Evolutionary conservation across 2,113 vertebrate species (phyloP), one percentile per base, ranked within the genome.

Genomic region (Psilopsiagon aymara): DNA sequence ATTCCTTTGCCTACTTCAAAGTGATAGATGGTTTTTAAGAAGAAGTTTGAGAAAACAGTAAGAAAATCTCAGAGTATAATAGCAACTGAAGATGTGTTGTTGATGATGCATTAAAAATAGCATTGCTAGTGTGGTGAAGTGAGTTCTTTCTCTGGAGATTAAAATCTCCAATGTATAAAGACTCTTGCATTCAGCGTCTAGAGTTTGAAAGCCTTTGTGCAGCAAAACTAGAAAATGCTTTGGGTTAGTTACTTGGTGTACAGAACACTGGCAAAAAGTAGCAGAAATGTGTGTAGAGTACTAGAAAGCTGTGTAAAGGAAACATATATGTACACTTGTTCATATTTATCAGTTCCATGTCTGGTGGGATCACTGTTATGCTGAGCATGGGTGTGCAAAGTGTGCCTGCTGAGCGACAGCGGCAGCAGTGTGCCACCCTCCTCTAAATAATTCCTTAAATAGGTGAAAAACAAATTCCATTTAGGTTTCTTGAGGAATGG

Each of bases 401-500:
- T 41, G 41, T 25, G 68, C 33, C 82, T 3, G 6, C 91, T 47
- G 76, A 71, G 76, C 1, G 2, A 17, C 18, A 17, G 71, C 68
- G 68, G 83, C 44, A 69, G 81, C 68, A 67, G 62, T 15, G 3
- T 6, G 6, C 57, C 20, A 46, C 53, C 28, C 49, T 91, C 25
- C 79, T 90, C 85, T 79, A 80, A 90, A 55, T 23, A 70, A 70
- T 31, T 86, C 68, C 51, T 59, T 62, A 28, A 66, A 51, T 12
- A 33, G 46, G 71, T 86, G 79, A 33, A 70, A 96, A 95, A 23
- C 81, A 84, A 73, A 95, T 92, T 92, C 94, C 92, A 29, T 49
- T 52, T 74, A n/a, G 90, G 87, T 85, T 80, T 70, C 85, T 94
- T 4, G 79, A 96, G 94, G 92, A 96, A 88, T 64, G 68, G 90